A percentile compares a stretch with the other conserved stretches of the same genome.
phyloP scores from a whole-genome alignment of 2,797 vertebrate species.

The Enoplosus armatus region DNA sequence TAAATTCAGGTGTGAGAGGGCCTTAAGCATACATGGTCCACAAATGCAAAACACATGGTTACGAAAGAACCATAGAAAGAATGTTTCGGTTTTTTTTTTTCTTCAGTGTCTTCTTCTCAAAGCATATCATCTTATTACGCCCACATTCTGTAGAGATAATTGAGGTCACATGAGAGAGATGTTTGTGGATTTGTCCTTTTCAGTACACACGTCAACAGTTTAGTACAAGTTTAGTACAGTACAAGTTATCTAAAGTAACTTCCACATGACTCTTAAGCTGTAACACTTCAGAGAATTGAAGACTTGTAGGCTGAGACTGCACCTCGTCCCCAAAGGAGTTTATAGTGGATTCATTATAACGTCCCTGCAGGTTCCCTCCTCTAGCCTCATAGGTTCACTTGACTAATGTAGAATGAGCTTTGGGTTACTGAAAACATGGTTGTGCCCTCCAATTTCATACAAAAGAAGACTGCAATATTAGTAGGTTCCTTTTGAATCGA shows the following conservation, averaged over 20 bases:
- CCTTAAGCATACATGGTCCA: not conserved
- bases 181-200: constrained; percentile 2
- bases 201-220: too few relatives aligned
- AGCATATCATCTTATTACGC: not conserved
- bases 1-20: not conserved
- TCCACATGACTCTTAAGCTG: constrained; percentile 30
- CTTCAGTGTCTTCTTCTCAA: not conserved
- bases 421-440: not conserved
- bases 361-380: not conserved
- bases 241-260: constrained; percentile 34
- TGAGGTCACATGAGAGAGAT: not conserved
- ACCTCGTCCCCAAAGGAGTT: constrained; percentile 13
- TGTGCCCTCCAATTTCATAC: not conserved
- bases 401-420: not conserved
- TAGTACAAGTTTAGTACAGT: not conserved
- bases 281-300: constrained; percentile 4
- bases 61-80: not conserved
- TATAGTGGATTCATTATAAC: constrained; percentile 3
- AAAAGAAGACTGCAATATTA: not conserved
- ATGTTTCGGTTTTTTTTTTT: not conserved
- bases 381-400: not conserved
- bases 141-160: not conserved
- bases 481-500: not conserved
- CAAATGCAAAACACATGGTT: not conserved
- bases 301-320: not conserved